Base-by-base conservation (phyloP, 2,797 vertebrate species). In the Etheostoma nigrum region DNA sequence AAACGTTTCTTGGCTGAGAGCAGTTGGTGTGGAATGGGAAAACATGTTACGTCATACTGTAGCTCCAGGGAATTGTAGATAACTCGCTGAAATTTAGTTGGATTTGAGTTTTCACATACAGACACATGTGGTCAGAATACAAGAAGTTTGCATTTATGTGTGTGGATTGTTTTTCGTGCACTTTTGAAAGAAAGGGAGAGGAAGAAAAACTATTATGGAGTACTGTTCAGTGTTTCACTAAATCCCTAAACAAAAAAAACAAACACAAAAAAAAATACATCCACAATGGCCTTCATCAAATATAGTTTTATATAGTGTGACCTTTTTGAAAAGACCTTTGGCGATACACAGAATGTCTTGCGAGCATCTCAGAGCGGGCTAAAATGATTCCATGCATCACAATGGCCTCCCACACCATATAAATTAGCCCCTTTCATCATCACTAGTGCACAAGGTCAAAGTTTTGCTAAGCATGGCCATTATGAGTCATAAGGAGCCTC, bases 391-490 rank as follows among this genome's bases (percentile, higher is more conserved):
- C 70, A 88, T 90, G 88, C 75, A 82, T 92, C 88, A 92, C 64
- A 19, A 62, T 60, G 52, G 78, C 73, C 71, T 89, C 44, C 63
- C 74, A 54, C 68, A 65, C 65, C 45, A 76, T 8, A 63, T 67
- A 87, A 86, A 91, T 89, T 74, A 84, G 79, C 78, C 83, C 86
- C 78, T 76, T 91, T 89, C 74, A 89, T 92, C 84, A 91, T 81
- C 4, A 25, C 72, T 40, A 4, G 8, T 65, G 72, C 64, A 70
- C 85, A 91, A 91, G 90, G 90, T 92, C 86, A 88, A 49, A 36
- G 30, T 70, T 51, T 65, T 72, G 78, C 69, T 84, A 87, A 78
- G 63, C 69, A 44, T 4, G 51, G 73, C 63, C 78, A 83, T 88
- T 87, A 86, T 58, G 68, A 75, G 86, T 61, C 82, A 76, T 88